A percentile compares a stretch with the other conserved stretches of the same genome.
Evolutionary conservation across 1,140 invertebrate species (phyloP).

Genomic region (Lasioglossum albipes): DNA sequence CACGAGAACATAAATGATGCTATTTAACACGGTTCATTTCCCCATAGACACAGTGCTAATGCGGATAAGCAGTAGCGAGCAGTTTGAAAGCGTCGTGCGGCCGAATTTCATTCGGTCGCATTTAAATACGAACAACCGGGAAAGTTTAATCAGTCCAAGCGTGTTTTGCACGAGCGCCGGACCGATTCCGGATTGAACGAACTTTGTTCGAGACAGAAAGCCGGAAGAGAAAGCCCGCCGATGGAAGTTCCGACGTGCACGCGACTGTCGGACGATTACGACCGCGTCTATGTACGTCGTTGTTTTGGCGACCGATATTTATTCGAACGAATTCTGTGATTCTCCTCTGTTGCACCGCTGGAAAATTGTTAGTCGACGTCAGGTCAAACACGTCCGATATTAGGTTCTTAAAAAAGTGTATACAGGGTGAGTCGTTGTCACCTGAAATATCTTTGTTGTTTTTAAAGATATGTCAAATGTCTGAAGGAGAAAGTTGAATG

Average conservation of each 20-base stretch:
- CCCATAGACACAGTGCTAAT: not conserved
- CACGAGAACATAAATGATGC: too few relatives aligned
- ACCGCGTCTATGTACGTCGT: not conserved
- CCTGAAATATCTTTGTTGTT: too few relatives aligned
- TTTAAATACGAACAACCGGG: not conserved
- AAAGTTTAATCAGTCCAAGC: not conserved
- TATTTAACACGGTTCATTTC: too few relatives aligned
- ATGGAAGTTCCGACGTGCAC: slow-evolving; percentile 6
- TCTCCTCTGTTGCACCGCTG: not conserved
- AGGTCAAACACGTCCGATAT: too few relatives aligned
- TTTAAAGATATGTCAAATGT: too few relatives aligned
- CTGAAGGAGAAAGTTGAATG: too few relatives aligned
- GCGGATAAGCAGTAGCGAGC: not conserved
- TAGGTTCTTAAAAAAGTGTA: too few relatives aligned
- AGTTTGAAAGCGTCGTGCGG: not conserved
- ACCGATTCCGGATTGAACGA: not conserved
- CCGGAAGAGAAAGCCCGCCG: not conserved
- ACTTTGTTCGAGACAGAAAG: not conserved
- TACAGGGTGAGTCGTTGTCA: too few relatives aligned
- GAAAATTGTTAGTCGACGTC: too few relatives aligned
- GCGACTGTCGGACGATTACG: not conserved
- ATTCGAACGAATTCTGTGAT: too few relatives aligned
- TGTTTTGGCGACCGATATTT: not conserved
- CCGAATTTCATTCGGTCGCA: not conserved
- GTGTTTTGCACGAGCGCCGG: not conserved